A percentile compares a stretch with the other conserved stretches of the same genome.
phyloP scores from a whole-genome alignment of 2,888 invertebrate species.

The Copidosoma aretas region DNA sequence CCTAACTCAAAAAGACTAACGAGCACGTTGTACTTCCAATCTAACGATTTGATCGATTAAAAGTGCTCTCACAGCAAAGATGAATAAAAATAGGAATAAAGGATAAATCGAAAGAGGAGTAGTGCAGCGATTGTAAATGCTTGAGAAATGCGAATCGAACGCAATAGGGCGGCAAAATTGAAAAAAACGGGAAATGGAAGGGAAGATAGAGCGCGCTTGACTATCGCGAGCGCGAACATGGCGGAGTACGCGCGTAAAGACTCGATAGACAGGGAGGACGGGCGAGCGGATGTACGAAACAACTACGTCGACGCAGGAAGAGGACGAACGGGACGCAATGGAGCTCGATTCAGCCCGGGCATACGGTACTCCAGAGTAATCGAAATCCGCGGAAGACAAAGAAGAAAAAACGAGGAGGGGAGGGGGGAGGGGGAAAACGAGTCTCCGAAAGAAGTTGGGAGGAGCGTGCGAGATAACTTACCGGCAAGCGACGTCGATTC shows the following conservation, averaged over 20 bases:
- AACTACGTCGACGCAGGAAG: slow-evolving; percentile 10
- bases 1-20: too few species aligned
- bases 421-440: not conserved
- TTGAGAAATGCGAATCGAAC: not conserved
- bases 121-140: not conserved
- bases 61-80: not conserved
- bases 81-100: slow-evolving; percentile 16
- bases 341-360: slow-evolving; percentile 47
- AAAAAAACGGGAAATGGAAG: slow-evolving; percentile 14
- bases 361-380: slow-evolving; percentile 51
- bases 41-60: not conserved
- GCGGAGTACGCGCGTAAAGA: too few species aligned
- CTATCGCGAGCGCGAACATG: too few species aligned
- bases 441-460: not conserved
- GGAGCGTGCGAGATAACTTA: slow-evolving; percentile 51
- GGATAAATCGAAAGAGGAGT: not conserved
- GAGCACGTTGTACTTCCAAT: too few species aligned
- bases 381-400: slow-evolving; percentile 49
- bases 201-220: not conserved
- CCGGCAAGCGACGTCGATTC: slow-evolving; percentile 33
- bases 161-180: slow-evolving; percentile 3
- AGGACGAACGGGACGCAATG: slow-evolving; percentile 23
- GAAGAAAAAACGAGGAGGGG: slow-evolving; percentile 8
- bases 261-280: not conserved
- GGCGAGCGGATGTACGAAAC: not conserved